Percentiles rank a stretch among this genome's conserved stretches.
These are phyloP conservation scores for Polypedilum pembai DNA, from an alignment of 1,140 invertebrate species.

Conservation along the genomic window DNA sequence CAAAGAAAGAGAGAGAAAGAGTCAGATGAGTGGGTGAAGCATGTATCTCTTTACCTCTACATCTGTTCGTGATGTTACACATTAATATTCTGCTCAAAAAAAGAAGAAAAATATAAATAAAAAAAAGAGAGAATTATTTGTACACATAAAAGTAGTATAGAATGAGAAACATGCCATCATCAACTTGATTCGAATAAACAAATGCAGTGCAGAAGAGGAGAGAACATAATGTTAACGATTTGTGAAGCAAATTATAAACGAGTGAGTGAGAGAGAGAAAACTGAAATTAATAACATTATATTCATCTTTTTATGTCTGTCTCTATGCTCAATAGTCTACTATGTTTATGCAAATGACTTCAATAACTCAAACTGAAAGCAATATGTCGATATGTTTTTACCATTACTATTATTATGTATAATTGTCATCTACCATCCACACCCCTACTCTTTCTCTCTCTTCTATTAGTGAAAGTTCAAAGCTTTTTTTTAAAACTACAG, in stretches of 20 bases:
- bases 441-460: too few species aligned
- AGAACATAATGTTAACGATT: neutral
- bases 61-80: constrained; percentile 15
- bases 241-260: neutral
- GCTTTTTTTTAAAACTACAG: too few species aligned
- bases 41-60: neutral
- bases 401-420: too few species aligned
- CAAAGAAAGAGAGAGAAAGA: neutral
- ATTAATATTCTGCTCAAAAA: neutral
- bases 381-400: too few species aligned
- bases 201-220: neutral
- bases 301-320: too few species aligned
- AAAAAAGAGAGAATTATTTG: neutral
- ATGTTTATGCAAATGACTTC: too few species aligned
- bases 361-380: too few species aligned
- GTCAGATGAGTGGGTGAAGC: neutral
- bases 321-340: too few species aligned
- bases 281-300: too few species aligned
- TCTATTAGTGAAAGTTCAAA: too few species aligned
- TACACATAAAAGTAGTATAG: neutral
- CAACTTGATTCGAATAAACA: neutral
- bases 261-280: too few species aligned
- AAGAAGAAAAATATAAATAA: neutral
- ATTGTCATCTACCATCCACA: too few species aligned
- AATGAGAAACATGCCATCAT: constrained; percentile 1